Evolutionary conservation across 1,140 invertebrate genomes (phyloP), one percentile per base, ranked within the genome.

Genomic region (Lerema accius): DNA sequence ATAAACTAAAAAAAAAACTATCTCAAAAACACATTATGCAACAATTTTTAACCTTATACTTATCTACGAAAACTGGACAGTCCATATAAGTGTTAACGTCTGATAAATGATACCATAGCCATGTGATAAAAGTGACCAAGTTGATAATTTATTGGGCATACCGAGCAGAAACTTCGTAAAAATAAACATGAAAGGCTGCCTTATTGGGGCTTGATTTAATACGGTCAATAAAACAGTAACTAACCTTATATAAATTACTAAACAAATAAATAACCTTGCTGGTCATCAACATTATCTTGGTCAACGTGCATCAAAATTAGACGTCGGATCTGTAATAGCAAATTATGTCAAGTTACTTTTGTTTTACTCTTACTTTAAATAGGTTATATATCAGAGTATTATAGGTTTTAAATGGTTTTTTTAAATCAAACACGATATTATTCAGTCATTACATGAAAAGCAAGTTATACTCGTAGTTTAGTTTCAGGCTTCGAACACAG

Each of bases 221-320:
- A 84, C 83, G 71, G 75, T 71, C 78, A 90, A 90, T 90, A 90
- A 90, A 90, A 89, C 87, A 87, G 86, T 90, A 89, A 90, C 87
- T 88, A 90, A 88, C 87, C 84, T 86, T 86, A 90, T 89, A 90
- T 90, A 90, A 89, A 90, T 90, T 90, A 87, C 83, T 87, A 86
- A 90, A 87, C 87, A 89, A 89, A 90, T 90, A 90, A 89, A 90
- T 90, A 90, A 89, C 83, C 76, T 76, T 72, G 64, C 59, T 86
- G 82, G 81, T 79, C 77, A 86, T 90, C 87, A 88, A 88, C 72
- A 80, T 82, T 88, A 86, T 84, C 71, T 77, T 59, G 60, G 64
- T 73, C 63, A 59, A 53, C 59, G 55, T 67, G 74, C 67, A 76
- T 85, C 79, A 76, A 78, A 78, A 74, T 75, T 78, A 69, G 76